phyloP scores from a whole-genome alignment of 2,113 vertebrate species.

The Calyptommatus sinebrachiatus region DNA sequence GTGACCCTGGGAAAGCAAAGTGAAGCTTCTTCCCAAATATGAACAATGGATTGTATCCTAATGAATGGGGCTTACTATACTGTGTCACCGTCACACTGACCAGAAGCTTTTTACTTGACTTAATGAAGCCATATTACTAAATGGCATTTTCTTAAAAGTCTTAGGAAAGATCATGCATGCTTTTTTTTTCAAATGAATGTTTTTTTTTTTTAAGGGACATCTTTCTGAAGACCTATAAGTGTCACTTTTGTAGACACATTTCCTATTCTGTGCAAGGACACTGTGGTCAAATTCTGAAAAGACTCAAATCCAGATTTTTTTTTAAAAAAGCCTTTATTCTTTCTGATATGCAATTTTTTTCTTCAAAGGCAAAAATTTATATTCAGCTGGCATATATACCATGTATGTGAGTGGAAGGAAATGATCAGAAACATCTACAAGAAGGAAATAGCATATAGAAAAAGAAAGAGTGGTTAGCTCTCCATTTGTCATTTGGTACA shows the following conservation, averaged over 20 bases:
- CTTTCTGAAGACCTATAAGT: too few species aligned
- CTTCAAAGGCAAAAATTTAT: neutral
- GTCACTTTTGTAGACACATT: neutral
- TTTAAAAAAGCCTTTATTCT: too few species aligned
- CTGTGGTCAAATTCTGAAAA: neutral
- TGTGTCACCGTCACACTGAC: neutral
- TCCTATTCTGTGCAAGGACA: neutral
- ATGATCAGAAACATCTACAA: neutral
- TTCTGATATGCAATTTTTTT: too few species aligned
- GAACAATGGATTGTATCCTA: slow-evolving; percentile 4
- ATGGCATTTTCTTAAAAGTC: slow-evolving; percentile 25
- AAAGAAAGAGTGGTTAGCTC: too few species aligned
- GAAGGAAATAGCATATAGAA: too few species aligned
- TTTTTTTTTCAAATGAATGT: neutral
- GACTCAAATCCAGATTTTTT: neutral
- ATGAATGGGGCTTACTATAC: slow-evolving; percentile 4
- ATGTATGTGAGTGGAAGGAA: neutral
- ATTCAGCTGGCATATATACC: neutral
- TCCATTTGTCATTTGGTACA: too few species aligned
- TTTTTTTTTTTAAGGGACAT: neutral
- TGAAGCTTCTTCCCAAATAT: slow-evolving; percentile 7
- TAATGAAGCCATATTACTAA: slow-evolving; percentile 46
- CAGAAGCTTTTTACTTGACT: slow-evolving; percentile 13
- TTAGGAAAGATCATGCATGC: slow-evolving; percentile 39
- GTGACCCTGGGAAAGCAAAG: slow-evolving; percentile 11